phyloP scores from a whole-genome alignment of 2,888 invertebrate genomes.

The Trachelus stipa region DNA sequence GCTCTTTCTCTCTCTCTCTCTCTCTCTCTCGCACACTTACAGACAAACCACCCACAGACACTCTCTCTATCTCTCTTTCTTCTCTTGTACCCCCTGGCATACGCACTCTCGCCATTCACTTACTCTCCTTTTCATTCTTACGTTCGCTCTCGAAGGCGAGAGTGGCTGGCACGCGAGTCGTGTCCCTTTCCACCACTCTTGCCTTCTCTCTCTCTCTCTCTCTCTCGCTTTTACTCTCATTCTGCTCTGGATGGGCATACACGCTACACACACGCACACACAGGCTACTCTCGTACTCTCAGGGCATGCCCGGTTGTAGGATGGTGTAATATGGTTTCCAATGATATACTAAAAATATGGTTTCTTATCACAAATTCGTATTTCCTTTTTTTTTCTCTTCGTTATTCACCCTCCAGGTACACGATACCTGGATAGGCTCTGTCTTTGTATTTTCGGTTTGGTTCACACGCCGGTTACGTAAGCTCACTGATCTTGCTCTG shows the following conservation, averaged over 20 bases:
- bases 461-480: not conserved
- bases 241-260: conserved; percentile 20
- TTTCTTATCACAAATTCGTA: not conserved
- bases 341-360: conserved; percentile 6
- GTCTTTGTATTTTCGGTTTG: not conserved
- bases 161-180: not conserved
- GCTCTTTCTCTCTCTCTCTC: not conserved
- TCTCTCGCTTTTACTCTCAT: conserved; percentile 24
- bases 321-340: conserved; percentile 54
- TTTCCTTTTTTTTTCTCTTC: not conserved
- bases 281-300: conserved; percentile 65
- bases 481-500: not conserved
- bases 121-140: conserved; percentile 14
- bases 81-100: not conserved
- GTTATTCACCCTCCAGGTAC: conserved; percentile 12
- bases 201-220: conserved; percentile 27
- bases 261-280: conserved; percentile 34
- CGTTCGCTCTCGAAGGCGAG: not conserved
- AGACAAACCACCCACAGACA: not conserved
- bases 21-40: not conserved
- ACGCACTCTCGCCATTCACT: conserved; percentile 2
- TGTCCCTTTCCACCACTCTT: conserved; percentile 10
- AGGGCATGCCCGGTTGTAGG: conserved; percentile 67
- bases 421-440: not conserved
- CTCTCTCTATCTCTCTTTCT: not conserved